phyloP scores from a whole-genome alignment of 2,113 vertebrate species.

The Rhombomys opimus region DNA sequence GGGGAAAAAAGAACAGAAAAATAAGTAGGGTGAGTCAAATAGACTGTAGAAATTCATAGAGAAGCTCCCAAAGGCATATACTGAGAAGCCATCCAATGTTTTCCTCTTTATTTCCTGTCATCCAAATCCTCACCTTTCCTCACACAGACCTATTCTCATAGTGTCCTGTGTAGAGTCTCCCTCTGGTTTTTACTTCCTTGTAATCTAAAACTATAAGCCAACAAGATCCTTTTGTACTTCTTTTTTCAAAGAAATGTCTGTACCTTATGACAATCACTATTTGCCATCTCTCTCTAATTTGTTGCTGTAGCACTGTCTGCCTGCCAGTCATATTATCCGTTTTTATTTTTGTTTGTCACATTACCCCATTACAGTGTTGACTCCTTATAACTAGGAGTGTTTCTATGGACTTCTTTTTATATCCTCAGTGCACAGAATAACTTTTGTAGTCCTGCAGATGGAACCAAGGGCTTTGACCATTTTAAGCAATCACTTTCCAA shows the following conservation, averaged over 20 bases:
- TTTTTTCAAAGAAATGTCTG: neutral
- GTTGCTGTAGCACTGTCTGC: neutral
- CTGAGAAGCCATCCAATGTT: conserved; percentile 12
- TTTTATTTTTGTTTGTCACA: neutral
- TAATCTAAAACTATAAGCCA: conserved; percentile 29
- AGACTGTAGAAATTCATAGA: conserved; percentile 38
- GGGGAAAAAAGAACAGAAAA: conserved; percentile 32
- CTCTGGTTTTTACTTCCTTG: conserved; percentile 52
- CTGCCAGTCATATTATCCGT: neutral
- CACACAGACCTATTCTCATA: neutral
- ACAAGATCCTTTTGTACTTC: neutral
- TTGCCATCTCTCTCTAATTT: neutral
- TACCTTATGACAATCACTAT: neutral
- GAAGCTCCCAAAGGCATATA: conserved; percentile 17
- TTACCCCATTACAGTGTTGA: neutral
- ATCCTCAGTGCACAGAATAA: conserved; percentile 5
- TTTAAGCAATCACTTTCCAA: neutral
- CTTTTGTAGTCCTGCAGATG: neutral
- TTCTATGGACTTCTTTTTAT: neutral
- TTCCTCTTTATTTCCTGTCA: conserved; percentile 20
- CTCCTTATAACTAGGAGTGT: neutral
- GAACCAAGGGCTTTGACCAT: neutral
- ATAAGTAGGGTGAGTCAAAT: conserved; percentile 47
- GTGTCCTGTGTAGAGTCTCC: neutral
- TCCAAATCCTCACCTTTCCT: neutral